These are phyloP conservation scores for Catostylus mosaicus DNA, from an alignment of 30 jellyfish, hydroid and myxozoan species.

Conservation along the genomic window DNA sequence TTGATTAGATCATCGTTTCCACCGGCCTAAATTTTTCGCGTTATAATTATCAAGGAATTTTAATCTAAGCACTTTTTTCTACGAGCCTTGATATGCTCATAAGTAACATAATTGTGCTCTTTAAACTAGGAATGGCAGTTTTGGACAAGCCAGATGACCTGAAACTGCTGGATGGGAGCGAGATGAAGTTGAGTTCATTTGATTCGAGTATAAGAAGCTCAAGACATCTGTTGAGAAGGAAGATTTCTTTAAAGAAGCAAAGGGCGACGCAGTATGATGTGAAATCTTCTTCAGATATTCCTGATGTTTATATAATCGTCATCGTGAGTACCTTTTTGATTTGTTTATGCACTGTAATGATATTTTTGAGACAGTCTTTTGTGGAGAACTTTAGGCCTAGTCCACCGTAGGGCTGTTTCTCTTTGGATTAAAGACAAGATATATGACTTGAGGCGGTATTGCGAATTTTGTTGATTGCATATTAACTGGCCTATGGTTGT, in stretches of 20 bases:
- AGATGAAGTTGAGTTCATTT: not conserved
- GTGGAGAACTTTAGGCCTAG: not conserved
- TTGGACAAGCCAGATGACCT: not conserved
- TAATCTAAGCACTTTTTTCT: not conserved
- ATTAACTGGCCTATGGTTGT: no score
- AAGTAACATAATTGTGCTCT: no score
- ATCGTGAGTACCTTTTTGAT: slow-evolving; percentile 42
- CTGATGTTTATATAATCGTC: slow-evolving; percentile 46
- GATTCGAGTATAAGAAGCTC: not conserved
- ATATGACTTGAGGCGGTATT: no score
- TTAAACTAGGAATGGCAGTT: not conserved
- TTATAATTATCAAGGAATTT: not conserved
- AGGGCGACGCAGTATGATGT: slow-evolving; percentile 49
- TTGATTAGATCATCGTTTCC: slow-evolving; percentile 41
- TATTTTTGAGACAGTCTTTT: not conserved
- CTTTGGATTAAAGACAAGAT: no score
- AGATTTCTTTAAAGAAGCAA: slow-evolving; percentile 29
- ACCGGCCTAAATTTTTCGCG: slow-evolving; percentile 14
- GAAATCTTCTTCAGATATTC: slow-evolving; percentile 7
- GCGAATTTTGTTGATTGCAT: no score
- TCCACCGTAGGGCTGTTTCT: not conserved
- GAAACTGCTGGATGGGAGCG: not conserved
- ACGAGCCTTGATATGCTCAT: not conserved
- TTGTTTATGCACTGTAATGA: not conserved
- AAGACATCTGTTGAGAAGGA: slow-evolving; percentile 13